These are phyloP conservation scores for Arrhopalites spinosus DNA, from an alignment of 2,888 invertebrate genomes.

Conservation along the genomic window DNA sequence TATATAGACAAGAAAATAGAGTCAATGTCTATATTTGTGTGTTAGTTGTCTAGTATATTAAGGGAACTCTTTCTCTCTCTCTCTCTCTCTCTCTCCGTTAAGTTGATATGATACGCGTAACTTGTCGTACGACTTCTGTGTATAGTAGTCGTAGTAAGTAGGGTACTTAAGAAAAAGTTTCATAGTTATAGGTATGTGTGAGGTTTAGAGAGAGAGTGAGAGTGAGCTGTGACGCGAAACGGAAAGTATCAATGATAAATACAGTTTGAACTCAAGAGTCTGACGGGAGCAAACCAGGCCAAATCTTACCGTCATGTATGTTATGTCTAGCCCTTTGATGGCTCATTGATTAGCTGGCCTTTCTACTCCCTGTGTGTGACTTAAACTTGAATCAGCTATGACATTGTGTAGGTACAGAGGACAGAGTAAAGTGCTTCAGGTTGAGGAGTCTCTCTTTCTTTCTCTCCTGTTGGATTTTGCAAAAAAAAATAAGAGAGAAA, in stretches of 20 bases:
- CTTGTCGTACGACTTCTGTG: too few relatives aligned
- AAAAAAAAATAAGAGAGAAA: too few relatives aligned
- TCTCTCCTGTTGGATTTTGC: neutral
- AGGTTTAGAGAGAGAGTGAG: neutral
- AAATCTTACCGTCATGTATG: neutral
- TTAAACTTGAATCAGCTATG: constrained; percentile 22
- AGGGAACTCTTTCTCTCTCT: neutral
- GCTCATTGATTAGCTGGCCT: constrained; percentile 17
- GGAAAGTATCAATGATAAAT: neutral
- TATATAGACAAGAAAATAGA: too few relatives aligned
- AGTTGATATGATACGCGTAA: neutral
- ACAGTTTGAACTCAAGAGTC: neutral
- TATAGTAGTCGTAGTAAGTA: too few relatives aligned
- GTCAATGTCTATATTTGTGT: too few relatives aligned
- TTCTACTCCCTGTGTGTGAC: constrained; percentile 1
- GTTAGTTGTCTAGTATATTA: too few relatives aligned
- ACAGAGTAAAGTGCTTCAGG: constrained; percentile 7
- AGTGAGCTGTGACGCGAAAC: neutral
- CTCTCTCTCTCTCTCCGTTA: neutral
- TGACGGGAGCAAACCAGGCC: neutral
- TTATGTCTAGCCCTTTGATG: constrained; percentile 18
- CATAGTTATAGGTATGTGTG: too few relatives aligned
- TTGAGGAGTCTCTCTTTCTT: neutral
- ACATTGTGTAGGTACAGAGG: neutral
- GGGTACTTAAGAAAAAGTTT: too few relatives aligned